Evolutionary conservation across 2,888 invertebrate genomes (phyloP).

Genomic region (Diaphora mendica): DNA sequence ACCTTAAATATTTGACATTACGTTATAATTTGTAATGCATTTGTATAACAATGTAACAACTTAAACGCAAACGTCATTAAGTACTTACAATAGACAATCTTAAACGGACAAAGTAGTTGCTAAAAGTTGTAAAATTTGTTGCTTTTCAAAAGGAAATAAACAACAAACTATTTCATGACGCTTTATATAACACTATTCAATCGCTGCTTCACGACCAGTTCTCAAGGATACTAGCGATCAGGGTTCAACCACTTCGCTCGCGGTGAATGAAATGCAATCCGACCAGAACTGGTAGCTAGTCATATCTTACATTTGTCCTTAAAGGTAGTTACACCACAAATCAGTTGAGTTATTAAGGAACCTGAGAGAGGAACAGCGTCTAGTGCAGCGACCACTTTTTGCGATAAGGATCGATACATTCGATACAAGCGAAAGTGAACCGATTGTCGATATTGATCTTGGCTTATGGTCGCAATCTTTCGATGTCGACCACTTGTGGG

Average conservation of each 20-base stretch:
- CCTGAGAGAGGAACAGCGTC: constrained; percentile 42
- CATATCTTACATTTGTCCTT: constrained; percentile 43
- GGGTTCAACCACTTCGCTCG: constrained; percentile 79
- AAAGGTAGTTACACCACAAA: constrained; percentile 32
- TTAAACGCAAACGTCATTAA: neutral
- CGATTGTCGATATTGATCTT: constrained; percentile 68
- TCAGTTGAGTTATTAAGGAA: constrained; percentile 56
- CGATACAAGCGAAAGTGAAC: constrained; percentile 76
- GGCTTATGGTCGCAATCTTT: constrained; percentile 59
- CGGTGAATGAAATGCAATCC: constrained; percentile 78
- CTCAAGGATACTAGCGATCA: constrained; percentile 76
- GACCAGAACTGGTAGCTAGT: constrained; percentile 52
- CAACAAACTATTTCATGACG: constrained; percentile 54
- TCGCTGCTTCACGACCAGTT: constrained; percentile 72
- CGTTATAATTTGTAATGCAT: neutral
- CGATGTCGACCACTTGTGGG: constrained; percentile 42
- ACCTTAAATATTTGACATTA: constrained; percentile 1
- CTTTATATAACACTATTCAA: constrained; percentile 69
- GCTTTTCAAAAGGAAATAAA: constrained; percentile 49
- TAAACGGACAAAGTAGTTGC: constrained; percentile 32
- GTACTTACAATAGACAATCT: constrained; percentile 35
- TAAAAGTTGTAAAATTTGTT: constrained; percentile 31
- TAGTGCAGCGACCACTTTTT: constrained; percentile 67
- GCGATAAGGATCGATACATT: constrained; percentile 72
- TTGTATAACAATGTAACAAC: constrained; percentile 10